Percentiles rank a stretch among this genome's conserved stretches.
Conservation (phyloP, 2,113 vertebrate species). For the Hystrix brachyura region DNA sequence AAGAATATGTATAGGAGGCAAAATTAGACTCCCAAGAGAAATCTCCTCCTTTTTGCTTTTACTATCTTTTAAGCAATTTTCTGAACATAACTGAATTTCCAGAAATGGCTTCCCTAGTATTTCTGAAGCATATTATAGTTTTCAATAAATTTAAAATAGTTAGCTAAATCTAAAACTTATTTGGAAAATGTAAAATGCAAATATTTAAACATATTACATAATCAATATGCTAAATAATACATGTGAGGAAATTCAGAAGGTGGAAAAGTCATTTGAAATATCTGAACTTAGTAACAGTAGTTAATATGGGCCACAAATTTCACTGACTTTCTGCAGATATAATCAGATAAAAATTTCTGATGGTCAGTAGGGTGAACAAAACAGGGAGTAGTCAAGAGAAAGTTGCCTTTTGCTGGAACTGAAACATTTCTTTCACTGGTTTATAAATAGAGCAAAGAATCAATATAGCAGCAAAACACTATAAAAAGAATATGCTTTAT, state of each 20-base stretch:
- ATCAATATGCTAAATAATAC: background rate
- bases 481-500: background rate
- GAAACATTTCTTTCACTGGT: background rate
- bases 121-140: constrained; percentile 17
- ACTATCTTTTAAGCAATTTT: background rate
- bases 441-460: background rate
- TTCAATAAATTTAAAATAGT: background rate
- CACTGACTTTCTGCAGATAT: background rate
- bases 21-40: background rate
- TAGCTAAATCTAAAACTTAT: background rate
- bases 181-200: background rate
- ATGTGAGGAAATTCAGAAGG: background rate
- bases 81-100: background rate
- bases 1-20: background rate
- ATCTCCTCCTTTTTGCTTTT: background rate
- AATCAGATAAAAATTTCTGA: background rate
- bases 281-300: background rate
- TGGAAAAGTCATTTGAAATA: background rate
- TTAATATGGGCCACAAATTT: background rate
- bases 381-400: background rate
- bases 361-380: background rate
- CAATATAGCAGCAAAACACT: background rate
- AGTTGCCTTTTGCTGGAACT: background rate
- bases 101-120: background rate
- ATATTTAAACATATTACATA: background rate